A percentile compares a stretch with the other conserved stretches of the same genome.
Evolutionary conservation across 2,797 vertebrate species (phyloP).

Genomic region (Enteromius treurensis): DNA sequence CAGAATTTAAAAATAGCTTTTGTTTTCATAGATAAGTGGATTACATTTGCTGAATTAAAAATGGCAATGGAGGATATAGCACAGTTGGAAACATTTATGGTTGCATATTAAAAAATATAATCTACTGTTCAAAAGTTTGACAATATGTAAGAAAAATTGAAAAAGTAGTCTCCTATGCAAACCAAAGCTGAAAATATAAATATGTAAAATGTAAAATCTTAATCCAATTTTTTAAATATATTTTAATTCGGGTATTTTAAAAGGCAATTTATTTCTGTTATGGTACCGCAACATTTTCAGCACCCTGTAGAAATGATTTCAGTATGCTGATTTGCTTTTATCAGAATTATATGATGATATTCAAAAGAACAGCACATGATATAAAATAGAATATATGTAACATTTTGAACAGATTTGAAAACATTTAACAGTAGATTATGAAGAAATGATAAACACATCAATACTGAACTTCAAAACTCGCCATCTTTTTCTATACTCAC

Average conservation of each 20-base stretch:
- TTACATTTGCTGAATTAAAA: too few species aligned
- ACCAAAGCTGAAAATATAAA: background rate
- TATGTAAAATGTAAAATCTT: background rate
- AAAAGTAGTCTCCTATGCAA: background rate
- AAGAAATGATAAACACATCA: background rate
- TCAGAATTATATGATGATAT: background rate
- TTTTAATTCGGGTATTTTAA: too few species aligned
- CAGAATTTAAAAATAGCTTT: background rate
- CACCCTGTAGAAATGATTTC: background rate
- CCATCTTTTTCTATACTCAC: constrained; percentile 68
- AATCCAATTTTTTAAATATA: background rate
- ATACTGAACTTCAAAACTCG: too few species aligned
- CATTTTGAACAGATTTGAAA: background rate
- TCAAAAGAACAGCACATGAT: background rate
- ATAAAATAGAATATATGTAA: background rate
- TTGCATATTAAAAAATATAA: background rate
- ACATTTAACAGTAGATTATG: background rate
- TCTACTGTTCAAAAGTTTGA: background rate
- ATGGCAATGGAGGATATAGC: background rate
- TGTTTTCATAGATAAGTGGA: background rate
- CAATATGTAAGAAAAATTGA: background rate
- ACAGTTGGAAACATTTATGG: background rate
- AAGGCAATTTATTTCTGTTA: too few species aligned
- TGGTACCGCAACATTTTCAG: too few species aligned
- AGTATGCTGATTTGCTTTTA: background rate